Evolutionary conservation across 2,888 invertebrate species (phyloP), one percentile per base, ranked within the genome.

Genomic region (Drosophila atroscutellata): DNA sequence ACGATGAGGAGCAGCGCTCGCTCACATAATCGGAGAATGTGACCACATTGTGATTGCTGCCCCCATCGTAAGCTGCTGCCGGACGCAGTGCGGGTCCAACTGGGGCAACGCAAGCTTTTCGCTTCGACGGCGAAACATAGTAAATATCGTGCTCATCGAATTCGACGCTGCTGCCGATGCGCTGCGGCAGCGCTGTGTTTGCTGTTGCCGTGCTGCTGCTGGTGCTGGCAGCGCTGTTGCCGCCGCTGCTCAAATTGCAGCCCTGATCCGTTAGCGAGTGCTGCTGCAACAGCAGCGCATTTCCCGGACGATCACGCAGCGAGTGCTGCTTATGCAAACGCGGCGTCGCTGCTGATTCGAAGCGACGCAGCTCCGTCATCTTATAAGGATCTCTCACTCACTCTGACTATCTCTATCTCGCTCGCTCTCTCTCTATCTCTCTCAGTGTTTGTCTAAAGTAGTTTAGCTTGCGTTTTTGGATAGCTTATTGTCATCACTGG

Each of bases 91-190:
- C 64, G 4, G 91, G 78, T 55, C 83, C 85, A 26, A 69, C 75
- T 51, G 91, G 91, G 39, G 91, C 87, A 32, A 87, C 70, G 36
- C 70, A 76, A 64, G 78, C 80, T 91, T 92, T 92, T 81, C 92
- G 91, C 57, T 93, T 93, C 30, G 93, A 90, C 5, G 92, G 93
- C 18, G 92, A 93, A 0, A 93, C 90, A 74, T 92, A 92, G 75
- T 92, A 93, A 64, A 93, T 91, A 52, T 93, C 92, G 47, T 92
- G 91, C 42, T 92, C 93, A 62, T 92, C 92, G 62, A 92, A 84
- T 57, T 91, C 92, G 1, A 88, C 66, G 70, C 80, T 76, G 50
- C 75, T 75, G 24, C 45, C 45, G 24, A 49, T 52, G 49, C 75
- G 77, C 77, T 89, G 71, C n/a, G 60, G 64, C 36, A 87, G 70